A percentile compares a stretch with the other conserved stretches of the same genome.
Conservation (phyloP, 2,113 vertebrate species). For the Actenoides lindsayi region DNA sequence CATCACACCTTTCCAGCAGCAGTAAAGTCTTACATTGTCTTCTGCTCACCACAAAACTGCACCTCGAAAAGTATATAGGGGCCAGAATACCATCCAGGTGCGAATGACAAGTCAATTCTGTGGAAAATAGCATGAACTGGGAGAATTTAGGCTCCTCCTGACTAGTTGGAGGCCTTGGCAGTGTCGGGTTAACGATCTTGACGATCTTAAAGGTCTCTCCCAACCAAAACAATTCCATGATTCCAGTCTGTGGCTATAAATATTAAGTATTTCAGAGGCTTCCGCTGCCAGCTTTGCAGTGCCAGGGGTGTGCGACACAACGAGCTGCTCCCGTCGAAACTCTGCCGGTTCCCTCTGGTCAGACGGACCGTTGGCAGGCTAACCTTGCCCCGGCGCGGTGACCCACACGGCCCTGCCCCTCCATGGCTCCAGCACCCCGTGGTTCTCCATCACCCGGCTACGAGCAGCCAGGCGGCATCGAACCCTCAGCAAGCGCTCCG, state of each 20-base stretch:
- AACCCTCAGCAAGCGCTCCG: not conserved
- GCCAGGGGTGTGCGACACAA: not conserved
- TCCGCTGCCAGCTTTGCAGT: not conserved
- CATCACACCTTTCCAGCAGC: not conserved
- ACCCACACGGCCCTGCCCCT: not conserved
- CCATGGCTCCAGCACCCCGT: not conserved
- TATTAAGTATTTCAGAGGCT: not conserved
- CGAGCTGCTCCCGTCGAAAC: not conserved
- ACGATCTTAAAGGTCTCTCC: not conserved
- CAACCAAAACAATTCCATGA: not conserved
- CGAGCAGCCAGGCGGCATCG: not conserved
- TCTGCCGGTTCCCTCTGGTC: not conserved
- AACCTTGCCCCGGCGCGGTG: not conserved
- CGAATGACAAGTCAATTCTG: not conserved
- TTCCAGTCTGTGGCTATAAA: not conserved
- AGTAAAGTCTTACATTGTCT: not conserved
- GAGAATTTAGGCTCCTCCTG: not conserved
- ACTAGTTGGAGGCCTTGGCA: not conserved
- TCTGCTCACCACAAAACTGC: not conserved
- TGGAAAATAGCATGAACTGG: fast-evolving
- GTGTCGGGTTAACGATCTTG: not conserved
- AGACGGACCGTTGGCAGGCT: not conserved
- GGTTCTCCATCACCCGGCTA: not conserved
- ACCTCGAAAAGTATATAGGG: not conserved
- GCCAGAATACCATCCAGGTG: not conserved